phyloP scores from a whole-genome alignment of 2,113 vertebrate genomes.

The Castor canadensis region DNA sequence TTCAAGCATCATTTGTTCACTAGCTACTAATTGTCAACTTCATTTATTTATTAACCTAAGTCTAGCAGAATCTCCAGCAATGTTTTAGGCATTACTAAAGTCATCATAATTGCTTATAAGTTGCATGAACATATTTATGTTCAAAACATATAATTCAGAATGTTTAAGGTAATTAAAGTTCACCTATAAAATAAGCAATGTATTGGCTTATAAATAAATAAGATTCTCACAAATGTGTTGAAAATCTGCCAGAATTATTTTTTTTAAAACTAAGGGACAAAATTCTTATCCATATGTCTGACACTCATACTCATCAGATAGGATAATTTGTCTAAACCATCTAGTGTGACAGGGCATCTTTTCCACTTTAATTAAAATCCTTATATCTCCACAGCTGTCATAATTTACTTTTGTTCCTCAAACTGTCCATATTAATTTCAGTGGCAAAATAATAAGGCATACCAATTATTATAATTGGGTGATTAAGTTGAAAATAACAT shows the following conservation, averaged over 20 bases:
- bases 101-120: constrained; percentile 53
- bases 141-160: constrained; percentile 39
- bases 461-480: constrained; percentile 31
- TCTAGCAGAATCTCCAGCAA: constrained; percentile 19
- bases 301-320: neutral
- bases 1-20: constrained; percentile 53
- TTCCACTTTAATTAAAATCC: constrained; percentile 42
- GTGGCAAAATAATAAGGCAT: constrained; percentile 20
- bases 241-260: neutral
- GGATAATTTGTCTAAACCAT: constrained; percentile 14
- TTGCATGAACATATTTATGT: constrained; percentile 38
- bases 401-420: constrained; percentile 41
- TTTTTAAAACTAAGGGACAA: constrained; percentile 2
- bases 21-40: constrained; percentile 45
- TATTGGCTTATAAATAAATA: constrained; percentile 24
- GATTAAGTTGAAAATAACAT: constrained; percentile 1
- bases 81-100: constrained; percentile 18
- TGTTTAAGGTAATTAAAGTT: constrained; percentile 50
- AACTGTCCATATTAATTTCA: neutral
- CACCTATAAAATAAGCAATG: neutral
- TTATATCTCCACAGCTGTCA: neutral
- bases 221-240: neutral
- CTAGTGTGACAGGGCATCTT: neutral
- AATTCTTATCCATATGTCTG: neutral
- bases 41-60: constrained; percentile 49